phyloP scores from a whole-genome alignment of 2,888 invertebrate species.

The Dolichopus griseipennis region DNA sequence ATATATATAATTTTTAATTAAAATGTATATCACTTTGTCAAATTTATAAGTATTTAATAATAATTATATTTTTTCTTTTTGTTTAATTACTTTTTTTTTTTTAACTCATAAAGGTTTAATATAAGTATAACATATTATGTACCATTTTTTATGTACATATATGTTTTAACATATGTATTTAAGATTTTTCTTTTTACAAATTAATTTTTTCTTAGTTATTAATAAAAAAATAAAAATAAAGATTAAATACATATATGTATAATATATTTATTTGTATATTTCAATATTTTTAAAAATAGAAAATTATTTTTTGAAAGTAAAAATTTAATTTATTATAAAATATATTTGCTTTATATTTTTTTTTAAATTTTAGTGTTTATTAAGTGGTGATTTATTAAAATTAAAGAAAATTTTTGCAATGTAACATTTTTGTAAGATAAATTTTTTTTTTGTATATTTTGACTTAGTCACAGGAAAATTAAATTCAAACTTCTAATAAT shows the following conservation, averaged over 20 bases:
- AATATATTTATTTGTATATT: background rate
- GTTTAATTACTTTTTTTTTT: background rate
- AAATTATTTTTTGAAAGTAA: background rate
- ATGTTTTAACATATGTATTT: background rate
- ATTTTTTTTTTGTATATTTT: too few species aligned
- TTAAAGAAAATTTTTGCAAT: too few species aligned
- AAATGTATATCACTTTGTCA: slow-evolving; percentile 11
- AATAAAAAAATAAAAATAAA: background rate
- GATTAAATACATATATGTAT: background rate
- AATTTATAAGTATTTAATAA: slow-evolving; percentile 10
- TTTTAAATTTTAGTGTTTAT: too few species aligned
- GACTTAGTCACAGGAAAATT: too few species aligned
- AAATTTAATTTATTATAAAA: too few species aligned
- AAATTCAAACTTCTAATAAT: too few species aligned
- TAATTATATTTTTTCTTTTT: background rate
- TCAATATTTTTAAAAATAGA: background rate
- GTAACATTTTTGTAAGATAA: too few species aligned
- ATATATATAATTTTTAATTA: slow-evolving; percentile 7
- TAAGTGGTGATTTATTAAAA: too few species aligned
- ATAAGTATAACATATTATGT: background rate
- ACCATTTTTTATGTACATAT: background rate
- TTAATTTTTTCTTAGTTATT: background rate
- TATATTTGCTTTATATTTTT: too few species aligned
- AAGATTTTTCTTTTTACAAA: background rate
- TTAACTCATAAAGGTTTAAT: slow-evolving; percentile 9